Evolutionary conservation across 2,797 vertebrate genomes (phyloP), one percentile per base, ranked within the genome.

Genomic region (Falco peregrinus): DNA sequence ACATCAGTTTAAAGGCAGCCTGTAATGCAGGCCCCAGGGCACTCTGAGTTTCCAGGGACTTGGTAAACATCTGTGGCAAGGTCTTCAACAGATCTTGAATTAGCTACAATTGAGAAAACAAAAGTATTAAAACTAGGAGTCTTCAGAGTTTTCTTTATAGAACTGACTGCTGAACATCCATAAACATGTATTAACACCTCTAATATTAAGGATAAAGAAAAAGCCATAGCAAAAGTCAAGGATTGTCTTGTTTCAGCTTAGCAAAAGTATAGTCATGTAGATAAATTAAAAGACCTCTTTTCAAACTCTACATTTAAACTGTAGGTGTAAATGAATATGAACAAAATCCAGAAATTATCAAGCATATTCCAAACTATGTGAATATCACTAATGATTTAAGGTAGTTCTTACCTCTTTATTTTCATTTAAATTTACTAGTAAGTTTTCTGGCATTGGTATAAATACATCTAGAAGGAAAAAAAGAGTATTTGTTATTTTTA

Each of bases 391-490:
- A 14, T 68, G 75, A 90, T 15, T 59, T 73, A 89, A 96, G 70
- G 43, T 20, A 68, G 39, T 50, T 84, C 98, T 98, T 98, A 99
- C 99, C 99, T 99, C 99, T 98, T 99, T 99, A 98, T 98, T 98
- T 98, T 99, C 99, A 96, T 98, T 99, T 98, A 99, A 98, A 97
- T 99, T 99, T 92, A 99, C 99, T 97, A 99, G 13, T 97, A 99
- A 98, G 98, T 99, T 99, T 98, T 99, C 99, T 97, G 99, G 99
- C 98, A 99, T 99, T 93, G 99, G 99, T 98, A 99, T 98, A 98
- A 99, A 99, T 92, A 99, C 98, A 98, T 99, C 99, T 99, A 98
- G 89, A 98, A 97, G 47, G 24, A 88, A 93, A 98, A 96, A 96
- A 96, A 35, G 35, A 35, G 17, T 5, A 25, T 20, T 85, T 31